Evolutionary conservation across 92 coral and sea anemone genomes (phyloP), one percentile per base, ranked within the genome.

Genomic region (Umimayanthus kanabou): DNA sequence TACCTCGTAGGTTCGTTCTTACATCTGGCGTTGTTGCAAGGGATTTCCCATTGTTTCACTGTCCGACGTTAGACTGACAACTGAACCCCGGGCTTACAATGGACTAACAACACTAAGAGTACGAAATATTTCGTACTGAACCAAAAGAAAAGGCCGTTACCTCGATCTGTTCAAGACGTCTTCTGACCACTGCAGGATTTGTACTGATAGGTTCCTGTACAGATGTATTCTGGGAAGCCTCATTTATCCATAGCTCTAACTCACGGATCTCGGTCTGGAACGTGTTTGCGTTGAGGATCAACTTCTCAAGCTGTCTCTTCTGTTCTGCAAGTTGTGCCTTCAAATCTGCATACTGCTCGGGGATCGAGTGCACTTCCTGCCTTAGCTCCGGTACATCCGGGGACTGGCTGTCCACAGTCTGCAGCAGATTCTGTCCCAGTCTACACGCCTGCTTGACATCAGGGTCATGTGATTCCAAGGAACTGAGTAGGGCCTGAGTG

Each of bases 161-260:
- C 94, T 95, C 99, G 3, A 96, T 93, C 82, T 95, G 97, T 70
- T 95, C 95, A 26, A 97, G 93, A 82, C 96, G 92, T 91, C 85
- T 94, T 82, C 84, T 85, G 64, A 95, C 94, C 49, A 94, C 94
- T 39, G 86, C 90, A 18, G 98, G 95, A 77, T 97, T 95, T 8
- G 97, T 93, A 82, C 96, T 95, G 55, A 92, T 84, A 2, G 98
- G 93, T 39, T 95, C 96, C n/a, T 93, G 96, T 70, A 89, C 90
- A 26, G 96, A 90, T 20, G 94, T 93, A 61, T 64, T 90, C 81
- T 93, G 93, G 11, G 94, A 81, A 33, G 94, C 94, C 89, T 93
- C 96, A 75, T 87, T 93, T 42, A 95, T 92, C 98, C 98, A 95
- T 82, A 91, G 86, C 80, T 91, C 94, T 20, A 95, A 90, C 50